phyloP scores from a whole-genome alignment of 1,140 invertebrate species.

The Rhyacophila brunnea region DNA sequence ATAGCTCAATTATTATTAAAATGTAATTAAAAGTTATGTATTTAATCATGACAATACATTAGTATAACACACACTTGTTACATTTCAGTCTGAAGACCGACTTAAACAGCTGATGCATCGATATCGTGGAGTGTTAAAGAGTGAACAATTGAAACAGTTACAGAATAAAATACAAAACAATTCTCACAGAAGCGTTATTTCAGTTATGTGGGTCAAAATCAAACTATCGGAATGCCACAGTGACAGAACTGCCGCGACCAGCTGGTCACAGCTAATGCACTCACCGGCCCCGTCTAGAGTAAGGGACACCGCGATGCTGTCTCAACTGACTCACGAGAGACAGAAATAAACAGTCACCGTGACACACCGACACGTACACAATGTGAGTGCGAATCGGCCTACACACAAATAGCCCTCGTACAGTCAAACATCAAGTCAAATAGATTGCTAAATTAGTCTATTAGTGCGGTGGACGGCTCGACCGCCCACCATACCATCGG shows the following conservation, averaged over 20 bases:
- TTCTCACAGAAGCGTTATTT: constrained; percentile 17
- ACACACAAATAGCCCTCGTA: constrained; percentile 15
- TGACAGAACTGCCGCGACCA: constrained; percentile 13
- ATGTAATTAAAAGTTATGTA: no score
- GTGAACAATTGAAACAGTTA: neutral
- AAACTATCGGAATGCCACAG: constrained; percentile 19
- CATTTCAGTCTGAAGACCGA: no score
- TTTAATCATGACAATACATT: no score
- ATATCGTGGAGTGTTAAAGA: no score
- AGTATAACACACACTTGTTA: no score
- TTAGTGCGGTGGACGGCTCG: constrained; percentile 3
- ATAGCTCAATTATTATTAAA: no score
- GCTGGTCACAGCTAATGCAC: neutral
- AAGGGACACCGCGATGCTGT: neutral
- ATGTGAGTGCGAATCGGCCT: constrained; percentile 3
- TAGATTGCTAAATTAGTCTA: constrained; percentile 6
- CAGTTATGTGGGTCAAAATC: constrained; percentile 23
- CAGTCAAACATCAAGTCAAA: constrained; percentile 4
- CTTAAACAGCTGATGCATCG: no score
- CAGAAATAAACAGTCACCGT: constrained; percentile 10
- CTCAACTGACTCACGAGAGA: constrained; percentile 15
- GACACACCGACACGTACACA: constrained; percentile 2
- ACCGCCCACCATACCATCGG: neutral
- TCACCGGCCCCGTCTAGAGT: no score
- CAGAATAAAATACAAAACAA: constrained; percentile 7